Evolutionary conservation across 2,888 invertebrate species (phyloP), one percentile per base, ranked within the genome.

Genomic region (Melanostoma scalare): DNA sequence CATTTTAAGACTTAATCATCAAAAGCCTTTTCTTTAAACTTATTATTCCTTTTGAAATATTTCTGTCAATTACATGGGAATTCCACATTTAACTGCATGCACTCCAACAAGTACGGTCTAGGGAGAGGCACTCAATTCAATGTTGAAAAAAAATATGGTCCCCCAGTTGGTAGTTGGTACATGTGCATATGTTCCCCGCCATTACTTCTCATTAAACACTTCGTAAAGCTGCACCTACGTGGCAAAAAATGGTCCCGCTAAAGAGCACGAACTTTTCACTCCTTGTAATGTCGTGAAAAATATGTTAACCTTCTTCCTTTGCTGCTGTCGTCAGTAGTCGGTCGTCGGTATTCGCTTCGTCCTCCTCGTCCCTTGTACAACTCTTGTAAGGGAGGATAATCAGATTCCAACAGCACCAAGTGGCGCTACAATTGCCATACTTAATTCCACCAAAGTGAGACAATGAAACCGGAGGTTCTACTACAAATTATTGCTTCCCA

Each of bases 161-260:
- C 69, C 61, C 65, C n/a, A n/a, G n/a, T n/a, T n/a, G n/a, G 20
- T 20, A 68, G 68, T 73, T 77, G 77, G 78, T 78, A 74, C 74
- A 79, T 79, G 50, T 63, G 84, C 79, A 84, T 82, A 78, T 84
- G 72, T 75, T 79, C 71, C 65, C 65, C 52, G 50, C 65, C 84
- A 79, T 84, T 84, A 84, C 74, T 84, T 71, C 84, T 84, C 79
- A 84, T 84, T 84, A 84, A 84, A 84, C 84, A 84, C 84, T 84
- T 79, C 71, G 84, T 84, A 78, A 84, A 84, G 84, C 84, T 71
- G 75, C 75, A 56, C 63, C 35, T 20, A 8, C 9, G 46, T 38
- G 10, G 50, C 52, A 63, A 40, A 40, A 60, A 44, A 38, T 52
- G n/a, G 30, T 40, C 42, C 9, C 53, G 58, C 65, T 55, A 77